Evolutionary conservation across 2,888 invertebrate species (phyloP).

Genomic region (Dinocampus coccinellae): DNA sequence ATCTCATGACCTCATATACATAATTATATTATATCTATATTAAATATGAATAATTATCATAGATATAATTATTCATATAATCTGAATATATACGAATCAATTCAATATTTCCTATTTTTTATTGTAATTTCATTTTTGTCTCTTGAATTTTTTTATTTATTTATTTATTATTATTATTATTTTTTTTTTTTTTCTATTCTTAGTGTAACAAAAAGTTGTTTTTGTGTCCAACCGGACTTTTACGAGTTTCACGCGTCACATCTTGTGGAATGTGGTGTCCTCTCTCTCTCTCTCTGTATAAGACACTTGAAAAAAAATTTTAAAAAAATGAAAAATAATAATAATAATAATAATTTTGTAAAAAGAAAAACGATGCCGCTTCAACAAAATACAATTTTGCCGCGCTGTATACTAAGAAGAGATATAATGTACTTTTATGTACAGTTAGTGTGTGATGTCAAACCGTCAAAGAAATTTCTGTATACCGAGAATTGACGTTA

Average conservation of each 20-base stretch:
- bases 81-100: too few species aligned
- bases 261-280: conserved; percentile 3
- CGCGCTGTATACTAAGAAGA: conserved; percentile 48
- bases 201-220: neutral
- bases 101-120: too few species aligned
- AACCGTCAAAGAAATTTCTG: conserved; percentile 38
- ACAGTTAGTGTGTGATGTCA: conserved; percentile 9
- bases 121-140: too few species aligned
- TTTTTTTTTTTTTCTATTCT: neutral
- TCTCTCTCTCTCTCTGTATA: neutral
- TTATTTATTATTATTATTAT: neutral
- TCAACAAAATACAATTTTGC: conserved; percentile 41
- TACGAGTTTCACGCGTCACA: conserved; percentile 24
- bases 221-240: conserved; percentile 23
- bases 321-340: too few species aligned
- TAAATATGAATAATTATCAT: too few species aligned
- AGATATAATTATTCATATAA: too few species aligned
- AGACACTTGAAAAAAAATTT: conserved; percentile 10
- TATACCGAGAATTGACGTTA: conserved; percentile 53
- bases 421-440: conserved; percentile 45
- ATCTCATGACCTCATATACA: neutral
- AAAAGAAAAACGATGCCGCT: conserved; percentile 16
- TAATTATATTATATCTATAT: too few species aligned
- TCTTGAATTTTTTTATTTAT: too few species aligned
- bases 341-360: too few species aligned